A percentile compares a stretch with the other conserved stretches of the same genome.
phyloP scores from a whole-genome alignment of 2,888 invertebrate species.

The Epirrhoe tristata region DNA sequence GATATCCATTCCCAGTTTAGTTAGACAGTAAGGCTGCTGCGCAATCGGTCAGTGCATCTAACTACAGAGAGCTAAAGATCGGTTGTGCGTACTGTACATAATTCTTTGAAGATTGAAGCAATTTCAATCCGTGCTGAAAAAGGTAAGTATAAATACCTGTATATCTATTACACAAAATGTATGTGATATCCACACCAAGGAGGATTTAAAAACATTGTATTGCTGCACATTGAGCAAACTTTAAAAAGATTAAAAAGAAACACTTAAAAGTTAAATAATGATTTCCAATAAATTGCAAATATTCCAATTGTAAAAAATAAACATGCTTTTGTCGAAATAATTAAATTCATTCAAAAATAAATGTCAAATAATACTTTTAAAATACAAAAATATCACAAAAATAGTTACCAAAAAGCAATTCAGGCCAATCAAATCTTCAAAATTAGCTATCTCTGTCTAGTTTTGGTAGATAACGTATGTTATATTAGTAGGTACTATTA shows the following conservation, averaged over 20 bases:
- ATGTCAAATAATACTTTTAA: slow-evolving; percentile 45
- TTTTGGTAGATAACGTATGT: slow-evolving; percentile 6
- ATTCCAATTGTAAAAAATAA: slow-evolving; percentile 8
- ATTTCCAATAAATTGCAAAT: slow-evolving; percentile 10
- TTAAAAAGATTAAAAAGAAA: slow-evolving; percentile 7
- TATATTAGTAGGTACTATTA: slow-evolving; percentile 45
- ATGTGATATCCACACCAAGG: neutral
- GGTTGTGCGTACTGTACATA: too few species aligned
- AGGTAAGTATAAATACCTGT: neutral
- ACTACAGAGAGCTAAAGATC: too few species aligned
- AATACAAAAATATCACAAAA: slow-evolving; percentile 40
- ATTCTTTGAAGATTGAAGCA: neutral
- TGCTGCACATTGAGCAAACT: slow-evolving; percentile 32
- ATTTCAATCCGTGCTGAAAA: neutral
- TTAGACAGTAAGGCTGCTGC: too few species aligned
- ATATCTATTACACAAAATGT: neutral
- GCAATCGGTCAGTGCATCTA: too few species aligned
- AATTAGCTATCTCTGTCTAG: neutral
- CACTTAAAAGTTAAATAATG: slow-evolving; percentile 8
- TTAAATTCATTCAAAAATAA: slow-evolving; percentile 26
- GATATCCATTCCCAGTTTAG: too few species aligned
- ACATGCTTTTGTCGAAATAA: slow-evolving; percentile 13
- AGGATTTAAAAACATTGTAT: neutral
- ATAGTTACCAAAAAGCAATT: slow-evolving; percentile 23
- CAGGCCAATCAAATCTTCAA: slow-evolving; percentile 19